A percentile compares a stretch with the other conserved stretches of the same genome.
Conservation (phyloP, 2,797 vertebrate species). For the Chrysolophus pictus region DNA sequence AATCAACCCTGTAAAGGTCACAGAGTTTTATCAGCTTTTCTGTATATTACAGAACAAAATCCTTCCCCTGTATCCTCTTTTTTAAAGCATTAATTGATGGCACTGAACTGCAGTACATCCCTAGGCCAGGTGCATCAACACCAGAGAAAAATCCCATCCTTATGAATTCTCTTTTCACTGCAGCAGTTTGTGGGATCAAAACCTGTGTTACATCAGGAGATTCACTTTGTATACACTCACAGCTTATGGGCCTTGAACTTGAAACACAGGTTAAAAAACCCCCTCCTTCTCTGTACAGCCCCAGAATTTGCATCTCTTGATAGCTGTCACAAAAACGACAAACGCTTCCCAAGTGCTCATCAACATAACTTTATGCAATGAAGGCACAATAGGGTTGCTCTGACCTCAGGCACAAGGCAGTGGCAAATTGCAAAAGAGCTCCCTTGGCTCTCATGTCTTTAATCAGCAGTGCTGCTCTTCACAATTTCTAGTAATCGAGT, state of each 20-base stretch:
- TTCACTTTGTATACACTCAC: fast-evolving
- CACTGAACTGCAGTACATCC: not conserved
- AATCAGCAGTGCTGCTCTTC: not conserved
- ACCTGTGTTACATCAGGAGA: not conserved
- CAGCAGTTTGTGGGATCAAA: fast-evolving
- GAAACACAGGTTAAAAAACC: not conserved
- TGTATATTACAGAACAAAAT: fast-evolving
- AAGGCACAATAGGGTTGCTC: not conserved
- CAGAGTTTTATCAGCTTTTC: not conserved
- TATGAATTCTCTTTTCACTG: not conserved
- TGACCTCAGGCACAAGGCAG: not conserved
- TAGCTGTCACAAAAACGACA: not conserved
- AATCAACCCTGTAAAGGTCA: not conserved
- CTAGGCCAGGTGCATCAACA: not conserved
- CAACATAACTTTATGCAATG: not conserved
- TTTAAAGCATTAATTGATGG: not conserved
- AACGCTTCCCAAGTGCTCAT: not conserved
- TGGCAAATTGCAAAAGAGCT: not conserved
- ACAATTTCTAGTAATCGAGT: no score
- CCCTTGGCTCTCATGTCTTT: not conserved
- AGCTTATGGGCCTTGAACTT: not conserved
- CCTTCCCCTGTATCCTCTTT: not conserved
- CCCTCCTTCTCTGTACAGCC: not conserved
- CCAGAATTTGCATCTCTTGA: not conserved
- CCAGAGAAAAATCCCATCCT: not conserved